Conservation (phyloP, 1,140 invertebrate species). For the Venturia canescens region DNA sequence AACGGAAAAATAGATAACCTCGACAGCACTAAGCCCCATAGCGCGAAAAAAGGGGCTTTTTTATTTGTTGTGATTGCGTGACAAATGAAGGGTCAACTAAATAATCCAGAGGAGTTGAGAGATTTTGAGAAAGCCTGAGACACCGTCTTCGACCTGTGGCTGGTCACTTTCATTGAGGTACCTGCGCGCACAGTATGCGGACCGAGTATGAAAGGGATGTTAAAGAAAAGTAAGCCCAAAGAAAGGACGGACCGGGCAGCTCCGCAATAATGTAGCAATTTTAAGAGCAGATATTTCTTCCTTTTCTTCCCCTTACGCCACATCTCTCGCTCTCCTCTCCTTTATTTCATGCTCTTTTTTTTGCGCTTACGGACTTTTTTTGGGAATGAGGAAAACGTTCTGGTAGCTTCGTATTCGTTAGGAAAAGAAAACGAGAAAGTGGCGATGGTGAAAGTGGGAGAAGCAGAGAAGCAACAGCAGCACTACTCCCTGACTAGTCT, state of each 20-base stretch:
- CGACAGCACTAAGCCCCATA: too few relatives aligned
- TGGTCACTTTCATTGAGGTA: background rate
- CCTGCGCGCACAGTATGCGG: background rate
- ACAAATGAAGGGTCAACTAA: too few relatives aligned
- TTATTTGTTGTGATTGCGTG: too few relatives aligned
- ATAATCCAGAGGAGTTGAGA: too few relatives aligned
- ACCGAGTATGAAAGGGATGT: background rate
- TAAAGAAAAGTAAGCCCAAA: background rate
- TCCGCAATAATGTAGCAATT: slow-evolving; percentile 57
- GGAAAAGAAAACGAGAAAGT: slow-evolving; percentile 10
- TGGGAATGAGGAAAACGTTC: slow-evolving; percentile 36
- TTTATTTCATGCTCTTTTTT: slow-evolving; percentile 34
- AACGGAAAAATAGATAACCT: too few relatives aligned
- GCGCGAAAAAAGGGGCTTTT: too few relatives aligned
- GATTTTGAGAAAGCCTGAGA: background rate
- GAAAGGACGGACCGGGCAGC: slow-evolving; percentile 9
- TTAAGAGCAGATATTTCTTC: slow-evolving; percentile 66
- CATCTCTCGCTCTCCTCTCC: slow-evolving; percentile 23
- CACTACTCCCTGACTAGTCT: slow-evolving; percentile 60
- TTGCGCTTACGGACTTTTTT: slow-evolving; percentile 33
- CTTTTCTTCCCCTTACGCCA: slow-evolving; percentile 28
- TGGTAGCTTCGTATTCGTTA: slow-evolving; percentile 67
- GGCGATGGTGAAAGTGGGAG: background rate
- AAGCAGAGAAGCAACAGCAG: slow-evolving; percentile 8
- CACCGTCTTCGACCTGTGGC: slow-evolving; percentile 6